Base-by-base conservation (phyloP, 2,888 invertebrate genomes). In the Metellina segmentata region DNA sequence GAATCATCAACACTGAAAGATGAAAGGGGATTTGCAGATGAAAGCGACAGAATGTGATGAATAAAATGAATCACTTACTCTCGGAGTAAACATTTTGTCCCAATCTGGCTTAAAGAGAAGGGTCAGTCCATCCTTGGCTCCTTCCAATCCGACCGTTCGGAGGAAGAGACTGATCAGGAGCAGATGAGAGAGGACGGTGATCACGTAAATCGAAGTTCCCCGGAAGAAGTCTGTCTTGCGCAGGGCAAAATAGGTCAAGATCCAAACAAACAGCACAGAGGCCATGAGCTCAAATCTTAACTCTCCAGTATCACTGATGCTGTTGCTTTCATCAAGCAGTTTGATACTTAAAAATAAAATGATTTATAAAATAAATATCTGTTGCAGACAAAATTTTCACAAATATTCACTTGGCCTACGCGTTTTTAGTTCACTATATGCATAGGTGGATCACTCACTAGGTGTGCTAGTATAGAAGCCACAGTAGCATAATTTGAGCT, bases 171-270 rank as follows among this genome's bases (percentile, higher is more conserved):
- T 97, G 94, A 98, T 96, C 94, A 98, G 97, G 93, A 98, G 96
- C 85, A 98, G 95, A 95, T 98, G 98, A 7, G 98, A 98, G 93
- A 98, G 96, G 19, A 98, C 98, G 75, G 98, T 98, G 52, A 98
- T 98, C 94, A 98, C 97, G 95, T 98, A 98, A 93, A 98, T 97
- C 86, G 98, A 96, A 96, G 96, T 95, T 11, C 94, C 93, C 61
- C 95, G 78, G 82, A 93, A 93, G 82, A 79, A 91, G 82, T 87
- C 85, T 9, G 93, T 61, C 95, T 98, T 99, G 97, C 98, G 98
- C 81, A 99, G 97, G 93, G 98, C 98, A 95, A 99, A 98, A 95
- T 98, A 99, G 86, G 99, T 98, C 94, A 99, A 95, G 93, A 98
- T 96, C 98, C 99, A 99, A 93, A 98, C 98, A 94, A 97, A 97